These are phyloP conservation scores for Acanthacorydalis orientalis DNA, from an alignment of 2,888 invertebrate species.

Conservation along the genomic window DNA sequence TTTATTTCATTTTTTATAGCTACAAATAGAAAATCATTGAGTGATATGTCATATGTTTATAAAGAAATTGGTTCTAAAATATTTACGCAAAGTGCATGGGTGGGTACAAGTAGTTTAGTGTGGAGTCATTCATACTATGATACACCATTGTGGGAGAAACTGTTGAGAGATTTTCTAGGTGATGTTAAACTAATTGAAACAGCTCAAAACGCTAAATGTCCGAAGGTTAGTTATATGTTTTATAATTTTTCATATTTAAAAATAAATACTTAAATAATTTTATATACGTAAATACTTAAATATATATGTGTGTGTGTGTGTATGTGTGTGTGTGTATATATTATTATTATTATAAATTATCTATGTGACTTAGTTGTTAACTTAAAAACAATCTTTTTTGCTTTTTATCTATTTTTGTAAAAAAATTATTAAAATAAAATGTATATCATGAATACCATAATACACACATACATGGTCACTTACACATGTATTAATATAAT, in stretches of 20 bases:
- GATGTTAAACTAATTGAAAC: constrained; percentile 43
- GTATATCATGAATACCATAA: too few relatives aligned
- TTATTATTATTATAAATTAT: too few relatives aligned
- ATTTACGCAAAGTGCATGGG: constrained; percentile 44
- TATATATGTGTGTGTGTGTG: neutral
- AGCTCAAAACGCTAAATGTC: constrained; percentile 31
- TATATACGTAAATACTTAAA: too few relatives aligned
- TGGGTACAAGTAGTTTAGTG: constrained; percentile 61
- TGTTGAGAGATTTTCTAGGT: constrained; percentile 49
- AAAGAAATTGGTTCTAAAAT: constrained; percentile 41
- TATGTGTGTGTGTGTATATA: too few relatives aligned
- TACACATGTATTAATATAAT: too few relatives aligned
- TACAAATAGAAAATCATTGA: constrained; percentile 36
- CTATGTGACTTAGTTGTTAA: too few relatives aligned
- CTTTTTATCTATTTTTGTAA: too few relatives aligned
- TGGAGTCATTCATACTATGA: constrained; percentile 82
- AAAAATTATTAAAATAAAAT: too few relatives aligned
- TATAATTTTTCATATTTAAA: too few relatives aligned
- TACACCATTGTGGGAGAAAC: constrained; percentile 62
- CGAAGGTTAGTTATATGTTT: constrained; percentile 28
- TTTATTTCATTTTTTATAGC: constrained; percentile 21
- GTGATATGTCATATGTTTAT: constrained; percentile 41
- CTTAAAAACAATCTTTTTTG: too few relatives aligned
- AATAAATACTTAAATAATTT: too few relatives aligned
- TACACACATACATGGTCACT: too few relatives aligned